Conservation (phyloP, 2,888 invertebrate genomes). For the Meiosimyza platycephala region DNA sequence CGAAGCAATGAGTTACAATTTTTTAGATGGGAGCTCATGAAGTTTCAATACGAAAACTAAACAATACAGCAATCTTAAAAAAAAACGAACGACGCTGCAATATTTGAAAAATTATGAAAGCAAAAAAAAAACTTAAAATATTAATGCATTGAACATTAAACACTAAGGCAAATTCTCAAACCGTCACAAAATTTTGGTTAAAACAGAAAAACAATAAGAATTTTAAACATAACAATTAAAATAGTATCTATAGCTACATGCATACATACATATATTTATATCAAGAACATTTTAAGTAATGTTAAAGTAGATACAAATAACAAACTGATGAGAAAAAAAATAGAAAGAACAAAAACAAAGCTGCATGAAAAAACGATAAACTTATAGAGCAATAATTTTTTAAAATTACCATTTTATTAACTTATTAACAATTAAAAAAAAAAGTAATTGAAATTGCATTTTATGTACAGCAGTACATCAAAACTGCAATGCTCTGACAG, state of each 20-base stretch:
- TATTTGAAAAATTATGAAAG: slow-evolving; percentile 28
- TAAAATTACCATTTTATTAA: slow-evolving; percentile 10
- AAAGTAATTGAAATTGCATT: slow-evolving; percentile 42
- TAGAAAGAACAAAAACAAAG: slow-evolving; percentile 34
- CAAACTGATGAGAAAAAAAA: background rate
- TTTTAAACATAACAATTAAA: slow-evolving; percentile 35
- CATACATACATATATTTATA: slow-evolving; percentile 4
- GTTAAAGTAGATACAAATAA: slow-evolving; percentile 25
- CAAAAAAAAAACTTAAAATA: slow-evolving; percentile 37
- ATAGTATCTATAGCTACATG: slow-evolving; percentile 6
- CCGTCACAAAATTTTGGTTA: slow-evolving; percentile 8
- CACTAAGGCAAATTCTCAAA: slow-evolving; percentile 16
- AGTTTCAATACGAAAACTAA: slow-evolving; percentile 33
- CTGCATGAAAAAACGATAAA: slow-evolving; percentile 34
- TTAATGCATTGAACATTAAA: slow-evolving; percentile 33
- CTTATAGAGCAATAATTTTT: slow-evolving; percentile 25
- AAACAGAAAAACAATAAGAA: slow-evolving; percentile 29
- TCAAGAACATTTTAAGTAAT: slow-evolving; percentile 32
- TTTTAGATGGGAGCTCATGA: slow-evolving; percentile 33
- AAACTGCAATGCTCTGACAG: slow-evolving; percentile 32
- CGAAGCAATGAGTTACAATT: slow-evolving; percentile 19
- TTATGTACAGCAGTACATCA: slow-evolving; percentile 47
- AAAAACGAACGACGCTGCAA: slow-evolving; percentile 44
- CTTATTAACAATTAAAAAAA: background rate
- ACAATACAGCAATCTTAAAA: slow-evolving; percentile 38